Conservation (phyloP, 2,888 invertebrate species). For the Galerucella pusilla region DNA sequence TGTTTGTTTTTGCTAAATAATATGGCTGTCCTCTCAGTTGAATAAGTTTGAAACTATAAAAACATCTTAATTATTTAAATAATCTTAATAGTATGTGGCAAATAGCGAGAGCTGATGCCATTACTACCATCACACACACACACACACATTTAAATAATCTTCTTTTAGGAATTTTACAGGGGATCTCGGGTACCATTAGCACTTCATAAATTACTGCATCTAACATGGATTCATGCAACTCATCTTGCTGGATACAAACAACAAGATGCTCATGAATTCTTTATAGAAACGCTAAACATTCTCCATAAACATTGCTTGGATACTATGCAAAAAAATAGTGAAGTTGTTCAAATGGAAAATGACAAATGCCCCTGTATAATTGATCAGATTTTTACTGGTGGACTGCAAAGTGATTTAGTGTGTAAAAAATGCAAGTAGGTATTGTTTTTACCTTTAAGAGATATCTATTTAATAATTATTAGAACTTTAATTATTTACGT, state of each 20-base stretch:
- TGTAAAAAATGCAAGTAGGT: constrained; percentile 91
- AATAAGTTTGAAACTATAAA: neutral
- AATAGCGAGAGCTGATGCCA: too few species aligned
- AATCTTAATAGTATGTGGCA: too few species aligned
- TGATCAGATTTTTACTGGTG: constrained; percentile 96
- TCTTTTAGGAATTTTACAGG: constrained; percentile 85
- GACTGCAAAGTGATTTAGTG: constrained; percentile 95
- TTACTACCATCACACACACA: too few species aligned
- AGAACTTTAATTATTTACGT: too few species aligned
- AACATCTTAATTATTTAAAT: neutral
- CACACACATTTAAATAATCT: too few species aligned
- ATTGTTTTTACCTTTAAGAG: constrained; percentile 9
- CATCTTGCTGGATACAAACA: constrained; percentile 96
- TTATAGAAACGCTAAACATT: constrained; percentile 94
- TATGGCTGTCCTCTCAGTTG: too few species aligned
- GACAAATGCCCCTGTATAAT: constrained; percentile 91
- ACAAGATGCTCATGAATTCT: constrained; percentile 99
- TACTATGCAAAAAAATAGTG: constrained; percentile 53
- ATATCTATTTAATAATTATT: too few species aligned
- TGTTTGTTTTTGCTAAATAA: too few species aligned
- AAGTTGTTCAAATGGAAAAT: constrained; percentile 44
- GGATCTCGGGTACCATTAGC: constrained; percentile 90
- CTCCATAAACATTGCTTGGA: constrained; percentile 82
- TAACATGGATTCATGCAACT: constrained; percentile 97
- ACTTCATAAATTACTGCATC: constrained; percentile 87